These are phyloP conservation scores for Pherbina coryleti DNA, from an alignment of 2,888 invertebrate species.

Conservation along the genomic window DNA sequence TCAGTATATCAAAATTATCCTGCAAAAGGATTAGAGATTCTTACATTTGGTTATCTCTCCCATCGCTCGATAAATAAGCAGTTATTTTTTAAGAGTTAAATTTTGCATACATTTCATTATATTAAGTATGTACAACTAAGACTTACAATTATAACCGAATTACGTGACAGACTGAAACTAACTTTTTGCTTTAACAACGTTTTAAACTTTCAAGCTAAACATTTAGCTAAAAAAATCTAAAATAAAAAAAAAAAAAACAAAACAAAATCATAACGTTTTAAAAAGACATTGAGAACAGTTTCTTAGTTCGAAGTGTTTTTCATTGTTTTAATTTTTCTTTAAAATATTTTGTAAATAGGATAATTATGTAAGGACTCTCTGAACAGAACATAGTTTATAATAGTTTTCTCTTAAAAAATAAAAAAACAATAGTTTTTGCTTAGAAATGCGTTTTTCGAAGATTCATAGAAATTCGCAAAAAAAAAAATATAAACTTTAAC, in stretches of 20 bases:
- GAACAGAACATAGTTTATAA: not conserved
- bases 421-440: constrained; percentile 2
- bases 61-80: no score
- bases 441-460: not conserved
- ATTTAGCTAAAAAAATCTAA: no score
- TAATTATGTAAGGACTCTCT: not conserved
- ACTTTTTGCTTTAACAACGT: constrained; percentile 5
- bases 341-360: constrained; percentile 29
- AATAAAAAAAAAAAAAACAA: no score
- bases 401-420: not conserved
- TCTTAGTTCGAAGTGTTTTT: not conserved
- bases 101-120: not conserved
- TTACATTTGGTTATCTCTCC: no score
- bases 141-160: constrained; percentile 31
- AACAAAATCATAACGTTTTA: no score
- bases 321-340: not conserved
- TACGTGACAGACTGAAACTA: constrained; percentile 42
- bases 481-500: constrained; percentile 23
- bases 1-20: no score
- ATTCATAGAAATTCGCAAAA: not conserved
- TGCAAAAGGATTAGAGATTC: no score
- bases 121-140: not conserved
- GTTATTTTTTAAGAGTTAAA: not conserved
- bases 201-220: not conserved
- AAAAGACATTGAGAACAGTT: not conserved